Evolutionary conservation across 2,888 invertebrate species (phyloP), one percentile per base, ranked within the genome.

Genomic region (Apamea monoglypha): DNA sequence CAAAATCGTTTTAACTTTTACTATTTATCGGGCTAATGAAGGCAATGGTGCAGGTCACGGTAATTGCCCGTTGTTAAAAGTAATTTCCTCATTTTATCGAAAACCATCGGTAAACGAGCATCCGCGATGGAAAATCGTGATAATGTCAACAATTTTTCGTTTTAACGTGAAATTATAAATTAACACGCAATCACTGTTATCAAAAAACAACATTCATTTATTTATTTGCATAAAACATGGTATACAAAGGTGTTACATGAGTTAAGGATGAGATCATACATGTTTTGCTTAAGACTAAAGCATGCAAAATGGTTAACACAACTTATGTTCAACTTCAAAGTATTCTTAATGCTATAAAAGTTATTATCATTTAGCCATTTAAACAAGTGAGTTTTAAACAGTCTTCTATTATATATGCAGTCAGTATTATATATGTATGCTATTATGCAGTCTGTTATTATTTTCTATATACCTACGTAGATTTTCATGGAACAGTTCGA

Each of bases 21-120:
- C 73, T 79, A 80, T 88, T 81, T 69, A 80, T 74, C 40, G 44
- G 14, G 64, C n/a, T 84, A 84, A 83, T 82, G 56, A 80, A 78
- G 36, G 21, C 81, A 81, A 80, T 81, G 80, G 74, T 40, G 77
- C 84, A 78, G 79, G 68, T 72, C 82, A 82, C 78, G 76, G 77
- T 88, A 88, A 88, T 80, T 36, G 61, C 72, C 68, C 16, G 82
- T 72, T 74, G 76, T 88, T 78, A 85, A 88, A 88, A 83, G 82
- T 83, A 81, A 88, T 88, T 81, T 88, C 74, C 81, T 78, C 74
- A 67, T 80, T 88, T 71, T 70, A 84, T 77, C 69, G 76, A 72
- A 72, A 81, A 88, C 44, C 86, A 86, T 80, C 73, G 29, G 25
- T 50, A 81, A 78, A 76, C 76, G 82, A 79, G 74, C 68, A 82